Evolutionary conservation across 1,140 invertebrate species (phyloP), one percentile per base, ranked within the genome.

Genomic region (Monomorium pharaonis): DNA sequence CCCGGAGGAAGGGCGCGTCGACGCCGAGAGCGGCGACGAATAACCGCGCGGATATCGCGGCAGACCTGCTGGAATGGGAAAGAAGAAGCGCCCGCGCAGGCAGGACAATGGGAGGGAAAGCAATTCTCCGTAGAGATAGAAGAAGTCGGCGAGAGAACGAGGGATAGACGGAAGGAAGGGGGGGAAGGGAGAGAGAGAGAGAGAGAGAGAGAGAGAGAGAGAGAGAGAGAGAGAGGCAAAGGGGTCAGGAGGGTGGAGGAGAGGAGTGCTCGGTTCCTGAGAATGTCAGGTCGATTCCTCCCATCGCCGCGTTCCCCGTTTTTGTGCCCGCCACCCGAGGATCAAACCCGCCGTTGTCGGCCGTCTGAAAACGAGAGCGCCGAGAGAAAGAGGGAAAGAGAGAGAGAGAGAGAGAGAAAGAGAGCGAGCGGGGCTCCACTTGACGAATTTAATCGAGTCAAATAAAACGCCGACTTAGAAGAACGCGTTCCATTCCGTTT

Each of bases 401-500:
- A n/a, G n/a, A n/a, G n/a, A n/a, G n/a, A n/a, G n/a, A n/a, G n/a
- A n/a, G n/a, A n/a, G 58, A 77, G 54, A 77, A 84, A 21, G 65
- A 42, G 37, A 5, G n/a, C 56, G 18, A 18, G 42, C 18, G 7
- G 27, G 44, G 24, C 37, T 47, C 16, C 49, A 62, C 51, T 44
- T 76, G 83, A 83, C 81, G 77, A 86, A 89, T 89, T 90, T 90
- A 90, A 90, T 89, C 87, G 86, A 89, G 88, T 86, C 77, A 74
- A 84, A 86, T 86, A 69, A 86, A 86, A 86, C 70, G 24, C 7
- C 21, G 47, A 30, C 30, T 51, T 54, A 42, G 33, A 14, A 42
- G 27, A 16, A 63, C 58, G 44, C 14, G 65, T 42, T 72, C 44
- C 69, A 49, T 44, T 86, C 21, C 42, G 56, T 42, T 16, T 74